phyloP scores from a whole-genome alignment of 64 coral and sea anemone species.

The Actinia equina region DNA sequence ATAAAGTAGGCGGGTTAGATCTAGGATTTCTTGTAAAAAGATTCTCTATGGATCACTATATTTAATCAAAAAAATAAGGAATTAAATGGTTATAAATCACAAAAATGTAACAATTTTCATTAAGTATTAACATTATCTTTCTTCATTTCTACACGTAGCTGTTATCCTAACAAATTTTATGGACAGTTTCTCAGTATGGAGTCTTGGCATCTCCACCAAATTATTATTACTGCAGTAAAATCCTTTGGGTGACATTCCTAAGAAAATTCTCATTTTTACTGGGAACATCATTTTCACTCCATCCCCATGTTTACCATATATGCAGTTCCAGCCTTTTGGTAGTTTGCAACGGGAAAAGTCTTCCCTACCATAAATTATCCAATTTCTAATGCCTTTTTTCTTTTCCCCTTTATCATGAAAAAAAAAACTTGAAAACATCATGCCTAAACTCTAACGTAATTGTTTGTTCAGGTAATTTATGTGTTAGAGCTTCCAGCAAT shows the following conservation, averaged over 20 bases:
- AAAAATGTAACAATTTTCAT: too few species aligned
- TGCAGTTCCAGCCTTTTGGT: slow-evolving; percentile 12
- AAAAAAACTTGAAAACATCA: slow-evolving; percentile 53
- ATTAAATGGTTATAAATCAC: too few species aligned
- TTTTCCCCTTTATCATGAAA: neutral
- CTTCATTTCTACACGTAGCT: slow-evolving; percentile 2
- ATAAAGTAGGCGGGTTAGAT: too few species aligned
- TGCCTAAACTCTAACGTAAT: slow-evolving; percentile 37
- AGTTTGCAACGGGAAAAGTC: neutral
- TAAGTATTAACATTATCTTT: too few species aligned
- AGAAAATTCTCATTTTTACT: slow-evolving; percentile 29
- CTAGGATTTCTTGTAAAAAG: too few species aligned
- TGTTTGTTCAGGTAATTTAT: slow-evolving; percentile 7
- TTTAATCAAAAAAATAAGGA: too few species aligned
- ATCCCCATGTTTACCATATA: slow-evolving; percentile 34
- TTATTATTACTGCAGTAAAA: neutral
- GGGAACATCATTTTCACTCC: slow-evolving; percentile 14
- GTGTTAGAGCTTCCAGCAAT: slow-evolving; percentile 8
- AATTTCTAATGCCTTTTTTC: neutral
- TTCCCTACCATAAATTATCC: neutral
- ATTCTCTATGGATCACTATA: too few species aligned
- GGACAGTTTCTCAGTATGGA: slow-evolving; percentile 34
- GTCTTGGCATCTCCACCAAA: slow-evolving; percentile 33
- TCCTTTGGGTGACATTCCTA: slow-evolving; percentile 17
- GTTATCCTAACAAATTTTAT: slow-evolving; percentile 35